Conservation (phyloP, 2,888 invertebrate species). For the Papilio protenor region DNA sequence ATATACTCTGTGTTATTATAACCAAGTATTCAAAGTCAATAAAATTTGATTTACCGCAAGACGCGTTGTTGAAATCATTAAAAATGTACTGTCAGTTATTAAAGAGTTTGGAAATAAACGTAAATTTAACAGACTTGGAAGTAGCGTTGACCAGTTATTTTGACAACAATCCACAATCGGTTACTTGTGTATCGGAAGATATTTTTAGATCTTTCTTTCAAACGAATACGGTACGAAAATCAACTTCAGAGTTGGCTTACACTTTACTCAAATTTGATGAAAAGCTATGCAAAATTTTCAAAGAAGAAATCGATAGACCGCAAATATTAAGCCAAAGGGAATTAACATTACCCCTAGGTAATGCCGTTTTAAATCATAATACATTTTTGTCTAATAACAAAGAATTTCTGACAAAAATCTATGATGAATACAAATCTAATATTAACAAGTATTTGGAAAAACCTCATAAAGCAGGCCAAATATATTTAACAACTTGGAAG, state of each 20-base stretch:
- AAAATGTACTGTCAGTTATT: slow-evolving; percentile 77
- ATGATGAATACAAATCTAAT: slow-evolving; percentile 85
- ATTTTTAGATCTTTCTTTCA: slow-evolving; percentile 70
- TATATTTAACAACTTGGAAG: slow-evolving; percentile 84
- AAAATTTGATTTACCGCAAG: slow-evolving; percentile 62
- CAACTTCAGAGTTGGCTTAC: slow-evolving; percentile 83
- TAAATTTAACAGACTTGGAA: slow-evolving; percentile 68
- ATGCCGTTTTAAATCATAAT: slow-evolving; percentile 73
- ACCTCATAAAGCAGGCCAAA: slow-evolving; percentile 87
- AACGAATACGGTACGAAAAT: slow-evolving; percentile 80
- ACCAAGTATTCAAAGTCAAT: slow-evolving; percentile 73
- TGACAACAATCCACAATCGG: slow-evolving; percentile 1
- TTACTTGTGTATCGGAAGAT: not conserved
- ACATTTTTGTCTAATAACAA: slow-evolving; percentile 70
- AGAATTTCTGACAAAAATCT: slow-evolving; percentile 80
- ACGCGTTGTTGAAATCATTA: slow-evolving; percentile 68
- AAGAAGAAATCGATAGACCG: slow-evolving; percentile 71
- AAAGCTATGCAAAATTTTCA: slow-evolving; percentile 75
- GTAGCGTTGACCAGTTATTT: slow-evolving; percentile 2
- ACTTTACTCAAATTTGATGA: slow-evolving; percentile 83
- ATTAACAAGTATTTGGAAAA: slow-evolving; percentile 87
- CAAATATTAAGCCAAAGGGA: slow-evolving; percentile 85
- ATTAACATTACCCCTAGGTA: slow-evolving; percentile 86
- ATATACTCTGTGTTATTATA: slow-evolving; percentile 76
- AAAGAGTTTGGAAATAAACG: slow-evolving; percentile 65